A percentile compares a stretch with the other conserved stretches of the same genome.
Conservation (phyloP, 2,888 invertebrate genomes). For the Shargacucullia verbasci region DNA sequence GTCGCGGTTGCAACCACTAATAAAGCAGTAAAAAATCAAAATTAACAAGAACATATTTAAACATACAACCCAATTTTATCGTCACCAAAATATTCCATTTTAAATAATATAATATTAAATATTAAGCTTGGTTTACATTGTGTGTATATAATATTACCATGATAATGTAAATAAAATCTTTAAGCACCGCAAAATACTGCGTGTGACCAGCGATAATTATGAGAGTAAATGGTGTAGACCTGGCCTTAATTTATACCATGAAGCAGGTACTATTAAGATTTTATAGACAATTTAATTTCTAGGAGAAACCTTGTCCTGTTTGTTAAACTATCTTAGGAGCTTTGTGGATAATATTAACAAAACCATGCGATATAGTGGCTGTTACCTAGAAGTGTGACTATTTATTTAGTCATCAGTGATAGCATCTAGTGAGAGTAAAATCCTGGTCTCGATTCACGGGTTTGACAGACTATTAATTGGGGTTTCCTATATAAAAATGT, state of each 20-base stretch:
- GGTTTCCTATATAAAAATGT: too few relatives aligned
- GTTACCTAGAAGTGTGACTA: too few relatives aligned
- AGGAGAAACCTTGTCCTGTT: conserved; percentile 15
- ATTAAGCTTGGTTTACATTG: conserved; percentile 31
- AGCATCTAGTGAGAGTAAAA: too few relatives aligned
- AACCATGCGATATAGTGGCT: too few relatives aligned
- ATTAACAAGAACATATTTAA: conserved; percentile 1
- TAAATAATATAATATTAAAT: too few relatives aligned
- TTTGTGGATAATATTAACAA: too few relatives aligned
- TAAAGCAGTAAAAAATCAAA: too few relatives aligned
- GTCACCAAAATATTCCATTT: conserved; percentile 15
- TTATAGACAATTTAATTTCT: conserved; percentile 26
- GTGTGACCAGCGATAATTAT: conserved; percentile 38
- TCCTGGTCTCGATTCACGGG: too few relatives aligned
- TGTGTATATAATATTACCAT: conserved; percentile 24
- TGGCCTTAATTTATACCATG: conserved; percentile 30
- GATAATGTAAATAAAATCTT: conserved; percentile 57
- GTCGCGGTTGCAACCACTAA: too few relatives aligned
- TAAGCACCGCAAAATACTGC: conserved; percentile 49
- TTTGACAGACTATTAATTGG: too few relatives aligned
- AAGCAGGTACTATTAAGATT: conserved; percentile 9
- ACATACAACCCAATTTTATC: conserved; percentile 5
- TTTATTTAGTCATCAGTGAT: too few relatives aligned
- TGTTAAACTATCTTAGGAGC: background rate
- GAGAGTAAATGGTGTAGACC: conserved; percentile 16